Base-by-base conservation (phyloP, 92 coral and sea anemone species). In the Epizoanthus stellaris region DNA sequence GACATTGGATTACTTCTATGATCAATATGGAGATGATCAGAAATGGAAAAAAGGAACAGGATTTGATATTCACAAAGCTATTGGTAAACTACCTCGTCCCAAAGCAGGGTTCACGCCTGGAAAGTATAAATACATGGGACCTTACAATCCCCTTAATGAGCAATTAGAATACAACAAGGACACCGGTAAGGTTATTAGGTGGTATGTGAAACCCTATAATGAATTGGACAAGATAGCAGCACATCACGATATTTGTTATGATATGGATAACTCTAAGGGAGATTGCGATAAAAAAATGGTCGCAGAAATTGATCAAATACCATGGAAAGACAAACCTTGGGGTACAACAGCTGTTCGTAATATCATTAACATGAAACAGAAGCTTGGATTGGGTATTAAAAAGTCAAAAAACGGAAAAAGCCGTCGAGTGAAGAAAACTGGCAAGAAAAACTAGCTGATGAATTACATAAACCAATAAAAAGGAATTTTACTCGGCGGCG, bases 341-440 rank as follows among this genome's bases (percentile, higher is more conserved):
- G 82, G 82, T 21, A 5, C 42, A 4, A 57, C 14, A 4, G 82
- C 68, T 9, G 75, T 64, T 57, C 43, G 85, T 4, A 61, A 61
- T 61, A 42, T 64, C n/a, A n/a, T n/a, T n/a, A n/a, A n/a, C n/a
- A n/a, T 13, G 43, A 30, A 6, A 72, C n/a, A 59, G 73, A 34
- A 64, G 3, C 4, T 34, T 21, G 75, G 60, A 1, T 11, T 1
- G 57, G 73, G 57, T 54, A 85, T 59, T 82, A 57, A 34, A 85
- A 85, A 74, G n/a, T n/a, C n/a, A n/a, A n/a, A n/a, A n/a, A n/a
- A n/a, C n/a, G n/a, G n/a, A n/a, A n/a, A n/a, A n/a, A 74, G 82
- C 82, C 88, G 91, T 84, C 83, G 88, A 82, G 88, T 73, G 83
- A 82, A 87, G 65, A 77, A 86, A 73, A 45, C 75, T 83, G 88